Evolutionary conservation across 2,888 invertebrate species (phyloP), one percentile per base, ranked within the genome.

Genomic region (Troides aeacus): DNA sequence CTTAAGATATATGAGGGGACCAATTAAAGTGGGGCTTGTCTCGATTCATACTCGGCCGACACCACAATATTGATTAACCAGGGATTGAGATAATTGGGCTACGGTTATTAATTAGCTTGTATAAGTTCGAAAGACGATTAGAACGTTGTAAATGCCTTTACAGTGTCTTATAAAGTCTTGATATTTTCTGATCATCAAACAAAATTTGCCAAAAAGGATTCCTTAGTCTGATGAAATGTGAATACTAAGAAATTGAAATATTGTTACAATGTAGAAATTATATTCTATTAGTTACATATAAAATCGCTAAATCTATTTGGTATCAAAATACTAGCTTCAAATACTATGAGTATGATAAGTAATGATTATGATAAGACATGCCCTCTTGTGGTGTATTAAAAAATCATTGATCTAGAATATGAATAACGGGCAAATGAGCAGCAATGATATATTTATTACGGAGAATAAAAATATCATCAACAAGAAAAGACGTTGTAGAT

Each of bases 11-110:
- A 83, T 81, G 82, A 75, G 75, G 75, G 71, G 75, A 46, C 85
- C 88, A 88, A 89, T 89, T 88, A 88, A 82, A 83, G 79, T 74
- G 83, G 84, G 83, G 78, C 86, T 82, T 84, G 85, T 85, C 83
- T 85, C 76, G 74, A 72, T 72, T 74, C 77, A 77, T 78, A 79
- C 78, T 78, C 74, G 76, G 72, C 78, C 78, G 82, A 79, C 79
- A 81, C 81, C 77, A 81, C 76, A 81, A 84, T 82, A 84, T 84
- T 87, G 88, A 88, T 88, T 86, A 86, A 83, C 79, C 76, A 76
- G 76, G 79, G 74, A 78, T 77, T 74, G 78, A 82, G 81, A 85
- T 89, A 89, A 89, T 89, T 89, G 87, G 85, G 77, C 75, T 77
- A 76, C 73, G 78, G 80, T 84, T 84, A 85, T 87, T 89, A 86